A percentile compares a stretch with the other conserved stretches of the same genome.
phyloP scores from a whole-genome alignment of 2,797 vertebrate genomes.

The Sebastes nivosus region DNA sequence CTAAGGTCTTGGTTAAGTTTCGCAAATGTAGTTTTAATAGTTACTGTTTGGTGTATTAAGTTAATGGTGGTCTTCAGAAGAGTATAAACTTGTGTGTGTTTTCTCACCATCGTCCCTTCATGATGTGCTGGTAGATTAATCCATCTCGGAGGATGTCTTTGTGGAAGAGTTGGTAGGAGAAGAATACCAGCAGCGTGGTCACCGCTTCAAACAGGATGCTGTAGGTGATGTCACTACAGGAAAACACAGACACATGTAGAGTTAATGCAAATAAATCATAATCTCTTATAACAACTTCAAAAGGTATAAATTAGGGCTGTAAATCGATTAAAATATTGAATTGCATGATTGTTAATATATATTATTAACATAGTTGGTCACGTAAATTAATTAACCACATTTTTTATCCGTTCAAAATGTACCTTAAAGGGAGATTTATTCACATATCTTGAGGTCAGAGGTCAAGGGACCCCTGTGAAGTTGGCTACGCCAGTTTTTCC shows the following conservation, averaged over 20 bases:
- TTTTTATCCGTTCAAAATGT: too few relatives aligned
- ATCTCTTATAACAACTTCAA: neutral
- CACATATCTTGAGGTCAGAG: too few relatives aligned
- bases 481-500: too few relatives aligned
- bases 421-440: too few relatives aligned
- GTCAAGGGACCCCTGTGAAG: too few relatives aligned
- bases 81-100: neutral
- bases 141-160: slow-evolving; percentile 94
- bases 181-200: slow-evolving; percentile 91
- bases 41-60: neutral
- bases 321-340: too few relatives aligned
- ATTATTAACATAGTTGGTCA: too few relatives aligned
- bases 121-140: slow-evolving; percentile 90
- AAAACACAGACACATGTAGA: neutral
- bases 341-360: too few relatives aligned
- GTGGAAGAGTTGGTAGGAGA: slow-evolving; percentile 97
- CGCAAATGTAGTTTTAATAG: neutral
- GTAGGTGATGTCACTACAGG: slow-evolving; percentile 93
- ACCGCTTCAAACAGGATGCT: slow-evolving; percentile 95
- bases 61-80: neutral
- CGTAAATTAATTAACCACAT: too few relatives aligned
- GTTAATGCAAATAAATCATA: neutral
- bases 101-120: slow-evolving; percentile 92
- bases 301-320: neutral
- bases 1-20: neutral